Evolutionary conservation across 37 sponge, comb jelly and placozoan genomes (phyloP).

Genomic region (Diacarnus erythraeanus): DNA sequence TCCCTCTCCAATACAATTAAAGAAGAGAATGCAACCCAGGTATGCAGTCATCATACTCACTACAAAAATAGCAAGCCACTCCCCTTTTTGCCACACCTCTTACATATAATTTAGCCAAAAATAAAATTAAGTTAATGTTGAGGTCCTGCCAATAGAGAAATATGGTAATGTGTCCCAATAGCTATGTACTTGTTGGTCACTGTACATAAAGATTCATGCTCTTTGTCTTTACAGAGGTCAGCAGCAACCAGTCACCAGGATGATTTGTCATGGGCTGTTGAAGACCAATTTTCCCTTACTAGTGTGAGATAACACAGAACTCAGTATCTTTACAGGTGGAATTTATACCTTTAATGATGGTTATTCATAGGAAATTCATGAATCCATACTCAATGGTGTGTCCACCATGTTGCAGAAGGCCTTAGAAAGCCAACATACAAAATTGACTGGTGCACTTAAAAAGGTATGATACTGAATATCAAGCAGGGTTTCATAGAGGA

Average conservation of each 20-base stretch:
- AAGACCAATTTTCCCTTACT: not conserved
- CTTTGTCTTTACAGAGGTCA: not conserved
- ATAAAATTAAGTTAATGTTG: no score
- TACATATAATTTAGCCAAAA: no score
- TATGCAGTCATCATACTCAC: not conserved
- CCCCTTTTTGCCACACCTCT: no score
- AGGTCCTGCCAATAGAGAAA: no score
- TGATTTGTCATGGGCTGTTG: not conserved
- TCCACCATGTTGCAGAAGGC: conserved; percentile 20
- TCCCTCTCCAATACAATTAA: conserved; percentile 6
- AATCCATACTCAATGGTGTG: conserved; percentile 24
- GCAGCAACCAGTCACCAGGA: not conserved
- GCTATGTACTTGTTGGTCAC: not conserved
- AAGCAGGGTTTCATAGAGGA: no score
- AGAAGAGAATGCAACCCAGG: conserved; percentile 17
- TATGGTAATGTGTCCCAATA: no score
- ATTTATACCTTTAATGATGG: not conserved
- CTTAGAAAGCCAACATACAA: conserved; percentile 6
- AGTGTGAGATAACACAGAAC: no score
- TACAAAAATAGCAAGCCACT: no score
- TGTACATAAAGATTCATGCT: not conserved
- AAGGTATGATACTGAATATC: no score
- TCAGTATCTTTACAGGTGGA: no score
- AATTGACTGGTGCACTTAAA: conserved; percentile 16
- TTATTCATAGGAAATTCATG: conserved; percentile 29